phyloP scores from a whole-genome alignment of 2,888 invertebrate genomes.

The Griposia aprilina region DNA sequence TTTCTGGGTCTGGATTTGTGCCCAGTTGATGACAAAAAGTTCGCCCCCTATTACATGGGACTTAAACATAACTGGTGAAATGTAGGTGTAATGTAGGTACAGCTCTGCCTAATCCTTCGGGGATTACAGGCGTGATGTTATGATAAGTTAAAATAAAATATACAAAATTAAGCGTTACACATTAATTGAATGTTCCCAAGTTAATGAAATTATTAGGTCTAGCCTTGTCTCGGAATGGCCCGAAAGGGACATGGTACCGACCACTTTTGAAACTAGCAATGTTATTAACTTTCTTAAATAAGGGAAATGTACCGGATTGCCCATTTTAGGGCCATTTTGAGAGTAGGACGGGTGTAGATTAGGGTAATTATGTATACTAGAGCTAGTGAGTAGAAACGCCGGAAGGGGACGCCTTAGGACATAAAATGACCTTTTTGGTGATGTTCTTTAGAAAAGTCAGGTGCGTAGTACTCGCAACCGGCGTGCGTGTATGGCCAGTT shows the following conservation, averaged over 20 bases:
- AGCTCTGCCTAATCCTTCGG: too few relatives aligned
- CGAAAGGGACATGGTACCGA: constrained; percentile 13
- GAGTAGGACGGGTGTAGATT: not conserved
- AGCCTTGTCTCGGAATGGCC: constrained; percentile 35
- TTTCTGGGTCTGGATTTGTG: too few relatives aligned
- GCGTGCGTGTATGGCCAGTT: too few relatives aligned
- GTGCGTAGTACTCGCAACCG: not conserved
- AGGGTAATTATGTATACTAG: not conserved
- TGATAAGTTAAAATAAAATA: too few relatives aligned
- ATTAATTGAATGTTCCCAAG: constrained; percentile 8
- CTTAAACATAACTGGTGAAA: too few relatives aligned
- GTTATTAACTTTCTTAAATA: constrained; percentile 40
- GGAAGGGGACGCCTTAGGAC: too few relatives aligned
- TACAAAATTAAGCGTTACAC: not conserved
- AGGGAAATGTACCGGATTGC: constrained; percentile 32
- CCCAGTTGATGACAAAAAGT: too few relatives aligned
- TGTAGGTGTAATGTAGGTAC: too few relatives aligned
- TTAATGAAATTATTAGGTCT: constrained; percentile 1
- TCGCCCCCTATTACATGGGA: too few relatives aligned
- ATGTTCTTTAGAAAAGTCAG: not conserved
- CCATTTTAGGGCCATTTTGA: constrained; percentile 32
- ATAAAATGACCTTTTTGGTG: not conserved
- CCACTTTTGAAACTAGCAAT: constrained; percentile 25
- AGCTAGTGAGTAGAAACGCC: not conserved
- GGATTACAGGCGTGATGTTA: too few relatives aligned